Base-by-base conservation (phyloP, 2,797 vertebrate species). In the Dryobates pubescens region DNA sequence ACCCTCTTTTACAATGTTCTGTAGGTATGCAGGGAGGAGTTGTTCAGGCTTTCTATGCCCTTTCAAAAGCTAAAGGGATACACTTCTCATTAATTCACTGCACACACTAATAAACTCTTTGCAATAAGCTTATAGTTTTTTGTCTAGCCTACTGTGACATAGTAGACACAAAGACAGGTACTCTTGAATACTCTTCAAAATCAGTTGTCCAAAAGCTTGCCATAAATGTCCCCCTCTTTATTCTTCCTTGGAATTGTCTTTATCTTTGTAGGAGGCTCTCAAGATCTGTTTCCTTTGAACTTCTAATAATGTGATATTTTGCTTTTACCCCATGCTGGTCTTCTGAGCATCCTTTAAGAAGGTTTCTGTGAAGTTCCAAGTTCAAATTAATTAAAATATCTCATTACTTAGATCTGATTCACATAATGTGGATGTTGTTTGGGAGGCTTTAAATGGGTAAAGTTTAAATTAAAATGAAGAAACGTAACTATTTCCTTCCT, bases 321-420 rank as follows among this genome's bases (percentile, higher is more conserved):
- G 73, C 73, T 92, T 93, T 85, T 89, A 81, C 76, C 69, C 23
- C 88, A 75, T 94, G 69, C 93, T 95, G 91, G 8, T 89, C 59
- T 85, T 89, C 72, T 92, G 78, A 96, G 72, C 57, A 61, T 92
- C 59, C 43, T 81, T 61, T 72, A 57, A 94, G 88, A 93, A 88
- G 63, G 30, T 80, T 93, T 95, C 59, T 93, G 56, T 89, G 75
- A 91, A 89, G 88, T 93, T 88, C 72, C 51, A 68, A 77, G 78
- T 89, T 95, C 84, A 94, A 82, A 92, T 87, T 91, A 96, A 90
- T 94, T 92, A 95, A 92, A 94, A 90, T 88, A 82, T 53, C 72
- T 96, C 47, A 82, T 95, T 90, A 92, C 88, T 92, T 94, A 80
- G 65, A 72, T 82, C 69, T 80, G 65, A 80, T 92, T 86, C 45